Percentiles rank a stretch among this genome's conserved stretches.
phyloP scores from a whole-genome alignment of 2,888 invertebrate species.

The Drosophila kambysellisi region DNA sequence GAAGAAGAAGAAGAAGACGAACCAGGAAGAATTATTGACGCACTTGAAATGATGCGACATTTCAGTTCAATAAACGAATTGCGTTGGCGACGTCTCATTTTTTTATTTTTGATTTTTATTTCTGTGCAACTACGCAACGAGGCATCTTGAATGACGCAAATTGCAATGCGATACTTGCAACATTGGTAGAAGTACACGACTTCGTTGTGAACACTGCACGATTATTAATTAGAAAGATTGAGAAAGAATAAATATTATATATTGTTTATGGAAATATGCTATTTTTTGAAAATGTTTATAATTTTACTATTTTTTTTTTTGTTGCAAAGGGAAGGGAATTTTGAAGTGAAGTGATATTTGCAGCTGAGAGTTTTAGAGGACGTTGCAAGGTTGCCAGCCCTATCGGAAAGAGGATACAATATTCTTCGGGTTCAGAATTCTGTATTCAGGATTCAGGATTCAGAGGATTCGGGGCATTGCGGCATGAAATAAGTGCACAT shows the following conservation, averaged over 20 bases:
- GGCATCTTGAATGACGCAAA: background rate
- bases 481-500: slow-evolving; percentile 59
- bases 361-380: background rate
- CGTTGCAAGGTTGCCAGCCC: background rate
- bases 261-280: background rate
- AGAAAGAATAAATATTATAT: too few relatives aligned
- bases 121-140: background rate
- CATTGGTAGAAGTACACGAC: background rate
- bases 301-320: background rate
- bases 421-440: slow-evolving; percentile 6
- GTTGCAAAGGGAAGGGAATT: background rate
- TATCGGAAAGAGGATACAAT: slow-evolving; percentile 1
- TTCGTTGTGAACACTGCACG: background rate
- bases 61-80: background rate
- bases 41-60: background rate
- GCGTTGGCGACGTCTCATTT: background rate
- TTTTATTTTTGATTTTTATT: background rate
- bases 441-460: background rate
- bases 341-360: background rate
- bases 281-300: background rate
- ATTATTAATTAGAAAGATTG: background rate
- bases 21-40: slow-evolving; percentile 1
- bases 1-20: background rate
- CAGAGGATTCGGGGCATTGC: slow-evolving; percentile 33
- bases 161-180: background rate